Conservation (phyloP, 2,888 invertebrate species). For the Baccha elongata region DNA sequence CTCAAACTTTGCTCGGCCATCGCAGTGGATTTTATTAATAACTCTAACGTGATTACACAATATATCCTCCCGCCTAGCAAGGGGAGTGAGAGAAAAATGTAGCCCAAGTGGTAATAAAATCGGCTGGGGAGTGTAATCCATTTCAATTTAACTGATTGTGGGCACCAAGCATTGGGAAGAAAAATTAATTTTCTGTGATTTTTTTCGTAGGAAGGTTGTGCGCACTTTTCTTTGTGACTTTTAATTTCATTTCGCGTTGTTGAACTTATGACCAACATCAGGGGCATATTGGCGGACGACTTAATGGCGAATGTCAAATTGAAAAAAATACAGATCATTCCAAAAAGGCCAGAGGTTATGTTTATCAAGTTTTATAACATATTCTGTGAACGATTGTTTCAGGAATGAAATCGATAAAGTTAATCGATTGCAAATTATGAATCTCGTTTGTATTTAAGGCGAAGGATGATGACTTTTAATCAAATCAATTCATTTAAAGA, state of each 20-base stretch:
- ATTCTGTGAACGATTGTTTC: constrained; percentile 44
- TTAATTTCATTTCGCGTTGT: constrained; percentile 69
- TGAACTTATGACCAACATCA: constrained; percentile 43
- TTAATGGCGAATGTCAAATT: constrained; percentile 55
- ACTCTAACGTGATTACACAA: constrained; percentile 63
- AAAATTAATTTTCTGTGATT: constrained; percentile 67
- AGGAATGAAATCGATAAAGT: constrained; percentile 63
- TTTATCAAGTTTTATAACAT: constrained; percentile 57
- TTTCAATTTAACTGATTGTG: constrained; percentile 63
- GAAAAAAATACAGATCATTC: constrained; percentile 55
- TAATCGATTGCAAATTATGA: constrained; percentile 70
- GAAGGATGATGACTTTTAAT: neutral
- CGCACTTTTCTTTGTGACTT: constrained; percentile 57
- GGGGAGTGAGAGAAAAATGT: constrained; percentile 10
- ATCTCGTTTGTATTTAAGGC: constrained; percentile 25
- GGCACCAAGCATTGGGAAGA: constrained; percentile 12
- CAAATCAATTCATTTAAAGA: neutral
- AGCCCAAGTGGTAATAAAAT: constrained; percentile 20
- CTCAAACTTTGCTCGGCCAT: constrained; percentile 37
- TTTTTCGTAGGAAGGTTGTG: constrained; percentile 12
- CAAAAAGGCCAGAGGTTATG: constrained; percentile 43
- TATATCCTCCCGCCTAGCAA: neutral
- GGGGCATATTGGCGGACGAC: constrained; percentile 20
- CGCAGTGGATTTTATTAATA: constrained; percentile 69
- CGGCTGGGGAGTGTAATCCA: constrained; percentile 31